Base-by-base conservation (phyloP, 92 coral and sea anemone genomes). In the Pocillopora meandrina region DNA sequence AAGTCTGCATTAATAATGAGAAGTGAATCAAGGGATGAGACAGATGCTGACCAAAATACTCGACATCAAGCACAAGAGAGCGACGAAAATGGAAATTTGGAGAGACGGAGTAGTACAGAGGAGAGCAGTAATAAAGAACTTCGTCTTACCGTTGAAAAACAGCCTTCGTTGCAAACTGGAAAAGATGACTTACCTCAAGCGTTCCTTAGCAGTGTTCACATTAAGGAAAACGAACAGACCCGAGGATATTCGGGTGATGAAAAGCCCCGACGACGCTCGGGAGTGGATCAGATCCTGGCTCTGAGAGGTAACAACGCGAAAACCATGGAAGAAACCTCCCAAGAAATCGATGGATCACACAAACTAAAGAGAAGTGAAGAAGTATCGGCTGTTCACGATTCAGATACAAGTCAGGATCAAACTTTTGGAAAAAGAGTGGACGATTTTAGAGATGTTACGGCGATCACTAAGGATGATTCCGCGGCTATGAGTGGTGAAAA, bases 211-310 rank as follows among this genome's bases (percentile, higher is more conserved):
- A 71, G 49, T 56, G 79, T 60, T 6, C 16, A 47, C 61, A 16
- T 83, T 19, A 72, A 82, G 69, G 86, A 82, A 72, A 82, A 62
- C 63, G 62, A 52, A 4, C 62, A 62, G 65, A 58, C 49, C 8
- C 1, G 23, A 18, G 61, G 63, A 23, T 61, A 31, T 6, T 14
- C 80, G 18, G 71, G 26, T 42, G 52, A 42, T 42, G 52, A 42
- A 42, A 42, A 42, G 52, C 52, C 52, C 52, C 52, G 52, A 42
- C 52, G 52, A 42, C 52, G 52, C 52, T 42, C 52, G 52, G 52
- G 52, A 42, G 8, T 42, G 52, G 52, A 42, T 3, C 52, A 42
- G 52, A 42, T 42, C 52, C 52, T 42, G 52, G 52, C 52, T 42
- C 52, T 42, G 52, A 42, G 8, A 42, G 52, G 4, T 20, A 71